Conservation (phyloP, 2,113 vertebrate species). For the Oxyura jamaicensis region DNA sequence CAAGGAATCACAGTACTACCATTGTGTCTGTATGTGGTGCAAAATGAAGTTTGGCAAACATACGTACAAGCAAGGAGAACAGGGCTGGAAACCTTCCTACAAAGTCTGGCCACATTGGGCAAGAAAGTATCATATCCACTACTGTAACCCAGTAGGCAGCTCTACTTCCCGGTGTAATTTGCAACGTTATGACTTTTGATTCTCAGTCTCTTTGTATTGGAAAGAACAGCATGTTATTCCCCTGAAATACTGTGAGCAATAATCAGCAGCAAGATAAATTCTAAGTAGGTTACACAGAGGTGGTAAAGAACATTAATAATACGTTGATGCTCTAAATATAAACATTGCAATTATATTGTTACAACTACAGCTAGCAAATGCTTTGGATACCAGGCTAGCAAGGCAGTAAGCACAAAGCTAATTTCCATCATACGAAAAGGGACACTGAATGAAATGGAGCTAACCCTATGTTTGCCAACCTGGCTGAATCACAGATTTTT, state of each 20-base stretch:
- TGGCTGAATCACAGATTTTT: not conserved
- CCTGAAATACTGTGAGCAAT: not conserved
- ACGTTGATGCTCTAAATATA: slow-evolving; percentile 47
- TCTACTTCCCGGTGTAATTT: not conserved
- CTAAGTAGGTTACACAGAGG: slow-evolving; percentile 8
- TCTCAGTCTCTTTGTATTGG: not conserved
- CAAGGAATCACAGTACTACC: not conserved
- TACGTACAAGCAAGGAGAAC: not conserved
- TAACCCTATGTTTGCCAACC: not conserved
- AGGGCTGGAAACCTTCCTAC: not conserved
- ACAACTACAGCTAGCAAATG: not conserved
- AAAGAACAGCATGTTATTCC: not conserved
- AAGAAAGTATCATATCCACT: not conserved
- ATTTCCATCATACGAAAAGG: not conserved
- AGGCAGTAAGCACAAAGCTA: not conserved
- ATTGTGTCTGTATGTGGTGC: rapidly evolving
- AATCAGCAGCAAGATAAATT: not conserved
- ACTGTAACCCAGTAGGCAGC: not conserved
- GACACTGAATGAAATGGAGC: not conserved
- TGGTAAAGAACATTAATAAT: slow-evolving; percentile 34
- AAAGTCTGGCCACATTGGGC: not conserved
- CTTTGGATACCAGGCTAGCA: not conserved
- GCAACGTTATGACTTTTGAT: not conserved
- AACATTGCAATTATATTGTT: slow-evolving; percentile 53
- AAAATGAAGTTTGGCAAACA: not conserved